Evolutionary conservation across 2,113 vertebrate genomes (phyloP).

Genomic region (human): GRCh38 chr3:13161001-13161500

Average conservation of each 20-base stretch:
- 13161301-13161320: not conserved
- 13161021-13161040: not conserved
- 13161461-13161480: not conserved
- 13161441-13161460: not conserved
- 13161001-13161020: no score
- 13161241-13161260: not conserved
- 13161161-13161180: accelerated
- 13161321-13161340: not conserved
- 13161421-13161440: no score
- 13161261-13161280: not conserved
- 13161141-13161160: accelerated
- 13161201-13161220: not conserved
- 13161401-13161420: no score
- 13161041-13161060: not conserved
- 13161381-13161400: accelerated
- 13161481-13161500: not conserved
- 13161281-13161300: accelerated
- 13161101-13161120: no score
- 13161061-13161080: not conserved
- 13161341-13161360: not conserved
- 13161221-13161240: not conserved
- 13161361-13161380: no score
- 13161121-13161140: not conserved
- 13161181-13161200: accelerated
- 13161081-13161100: no score